A percentile compares a stretch with the other conserved stretches of the same genome.
Conservation (phyloP, 2,888 invertebrate species). For the Tetragnatha montana region DNA sequence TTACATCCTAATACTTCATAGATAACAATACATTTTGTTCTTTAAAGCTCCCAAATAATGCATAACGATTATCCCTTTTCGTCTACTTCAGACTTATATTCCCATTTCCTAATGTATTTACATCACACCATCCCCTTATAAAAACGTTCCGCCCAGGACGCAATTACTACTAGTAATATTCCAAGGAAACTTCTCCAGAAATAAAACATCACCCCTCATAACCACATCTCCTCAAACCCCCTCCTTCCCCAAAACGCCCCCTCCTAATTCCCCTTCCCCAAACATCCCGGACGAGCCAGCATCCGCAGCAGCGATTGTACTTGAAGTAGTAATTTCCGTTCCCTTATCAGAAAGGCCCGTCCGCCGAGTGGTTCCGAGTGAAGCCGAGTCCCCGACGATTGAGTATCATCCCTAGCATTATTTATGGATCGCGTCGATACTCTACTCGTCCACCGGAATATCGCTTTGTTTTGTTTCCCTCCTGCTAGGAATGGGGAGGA, state of each 20-base stretch:
- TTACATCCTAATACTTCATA: no score
- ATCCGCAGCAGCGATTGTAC: constrained; percentile 40
- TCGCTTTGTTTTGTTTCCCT: not conserved
- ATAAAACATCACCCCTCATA: no score
- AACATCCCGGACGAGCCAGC: constrained; percentile 15
- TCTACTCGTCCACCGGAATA: not conserved
- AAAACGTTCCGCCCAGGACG: no score
- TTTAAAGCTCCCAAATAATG: no score
- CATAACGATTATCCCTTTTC: no score
- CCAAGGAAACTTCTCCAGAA: no score
- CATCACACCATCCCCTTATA: no score
- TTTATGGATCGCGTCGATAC: constrained; percentile 15
- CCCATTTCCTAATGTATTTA: no score
- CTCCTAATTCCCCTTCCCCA: not conserved
- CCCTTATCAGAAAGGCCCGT: constrained; percentile 32
- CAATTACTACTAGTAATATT: no score
- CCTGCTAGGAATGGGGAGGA: not conserved
- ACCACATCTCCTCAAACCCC: not conserved
- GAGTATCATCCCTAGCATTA: constrained; percentile 23
- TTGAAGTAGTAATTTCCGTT: constrained; percentile 61
- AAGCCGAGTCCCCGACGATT: constrained; percentile 22
- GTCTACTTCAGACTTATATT: no score
- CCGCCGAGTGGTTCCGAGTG: constrained; percentile 10
- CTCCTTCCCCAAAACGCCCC: not conserved
- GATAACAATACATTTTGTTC: no score